Percentiles rank a stretch among this genome's conserved stretches.
These are phyloP conservation scores for Drosophila nannoptera DNA, from an alignment of 1,140 invertebrate genomes.

Conservation along the genomic window DNA sequence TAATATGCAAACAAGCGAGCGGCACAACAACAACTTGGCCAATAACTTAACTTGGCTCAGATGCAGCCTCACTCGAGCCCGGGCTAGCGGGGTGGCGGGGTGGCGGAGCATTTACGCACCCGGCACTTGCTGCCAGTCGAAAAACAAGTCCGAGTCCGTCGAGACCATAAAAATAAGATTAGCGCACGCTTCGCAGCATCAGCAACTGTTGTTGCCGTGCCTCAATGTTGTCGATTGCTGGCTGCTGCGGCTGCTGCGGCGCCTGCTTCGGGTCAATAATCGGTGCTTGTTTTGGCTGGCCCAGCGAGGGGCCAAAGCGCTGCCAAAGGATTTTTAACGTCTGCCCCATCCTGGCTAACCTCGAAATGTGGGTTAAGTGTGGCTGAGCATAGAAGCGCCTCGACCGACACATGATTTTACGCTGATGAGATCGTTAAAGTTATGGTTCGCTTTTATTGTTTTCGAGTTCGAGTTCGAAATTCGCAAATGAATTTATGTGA, in stretches of 20 bases:
- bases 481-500: neutral
- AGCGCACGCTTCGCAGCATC: slow-evolving; percentile 68
- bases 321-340: slow-evolving; percentile 44
- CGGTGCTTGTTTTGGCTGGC: slow-evolving; percentile 30
- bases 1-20: slow-evolving; percentile 74
- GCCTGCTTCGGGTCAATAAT: slow-evolving; percentile 26
- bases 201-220: slow-evolving; percentile 26
- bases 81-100: neutral
- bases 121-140: slow-evolving; percentile 23
- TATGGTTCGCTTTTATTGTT: neutral
- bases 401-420: slow-evolving; percentile 4
- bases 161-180: slow-evolving; percentile 77
- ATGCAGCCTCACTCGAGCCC: slow-evolving; percentile 37
- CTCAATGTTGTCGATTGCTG: slow-evolving; percentile 10
- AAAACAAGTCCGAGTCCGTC: slow-evolving; percentile 64
- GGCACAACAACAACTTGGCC: slow-evolving; percentile 45
- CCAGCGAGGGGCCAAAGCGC: slow-evolving; percentile 46
- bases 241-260: slow-evolving; percentile 14
- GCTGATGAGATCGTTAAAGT: slow-evolving; percentile 19
- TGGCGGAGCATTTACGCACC: slow-evolving; percentile 46
- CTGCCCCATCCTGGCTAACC: slow-evolving; percentile 20
- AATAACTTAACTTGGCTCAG: slow-evolving; percentile 75
- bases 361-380: slow-evolving; percentile 42
- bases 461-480: neutral
- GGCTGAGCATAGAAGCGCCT: neutral